Base-by-base conservation (phyloP, 2,888 invertebrate species). In the Campoplex nolae region DNA sequence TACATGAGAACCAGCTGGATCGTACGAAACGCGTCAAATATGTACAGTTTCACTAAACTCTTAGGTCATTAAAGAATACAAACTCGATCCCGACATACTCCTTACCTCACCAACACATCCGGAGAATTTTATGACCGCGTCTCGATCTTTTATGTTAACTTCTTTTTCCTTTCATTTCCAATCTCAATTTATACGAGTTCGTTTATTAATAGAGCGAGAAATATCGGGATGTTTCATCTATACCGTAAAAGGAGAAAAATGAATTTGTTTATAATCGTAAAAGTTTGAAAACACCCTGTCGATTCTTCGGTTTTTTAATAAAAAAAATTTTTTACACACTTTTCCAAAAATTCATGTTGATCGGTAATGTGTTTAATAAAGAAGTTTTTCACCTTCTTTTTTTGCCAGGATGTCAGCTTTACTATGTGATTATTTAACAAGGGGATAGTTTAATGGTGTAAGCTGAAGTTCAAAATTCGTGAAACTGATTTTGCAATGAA, bases 11-110 rank as follows among this genome's bases (percentile, higher is more conserved):
- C 79, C 79, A 79, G 80, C 80, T 80, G 73, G 73, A 13, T 35
- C 48, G 48, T 65, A 38, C 51, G 73, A 62, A 73, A 80, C 80
- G 80, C 65, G 80, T 80, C 73, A 73, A 62, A 65, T 51, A 51
- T 62, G 80, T 65, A 62, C 38, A 79, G 58, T 79, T 70, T 58
- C 35, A 58, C 71, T 32, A 58, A 58, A 70, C 32, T 58, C 79
- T 28, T 9, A n/a, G 23, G 58, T 38, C 70, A 58, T 79, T 71
- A 79, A 79, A 58, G 35, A 32, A 70, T 42, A 67, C 38, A 65
- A 70, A 68, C 48, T 56, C 48, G 23, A 38, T 68, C 38, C 42
- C 54, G 67, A 77, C 56, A 42, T 18, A 18, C 51, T 77, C 7
- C n/a, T 77, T 38, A 9, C 32, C 23, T 45, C 35, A 9, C 58